Base-by-base conservation (phyloP, 2,888 invertebrate genomes). In the Hyppa rectilinea region DNA sequence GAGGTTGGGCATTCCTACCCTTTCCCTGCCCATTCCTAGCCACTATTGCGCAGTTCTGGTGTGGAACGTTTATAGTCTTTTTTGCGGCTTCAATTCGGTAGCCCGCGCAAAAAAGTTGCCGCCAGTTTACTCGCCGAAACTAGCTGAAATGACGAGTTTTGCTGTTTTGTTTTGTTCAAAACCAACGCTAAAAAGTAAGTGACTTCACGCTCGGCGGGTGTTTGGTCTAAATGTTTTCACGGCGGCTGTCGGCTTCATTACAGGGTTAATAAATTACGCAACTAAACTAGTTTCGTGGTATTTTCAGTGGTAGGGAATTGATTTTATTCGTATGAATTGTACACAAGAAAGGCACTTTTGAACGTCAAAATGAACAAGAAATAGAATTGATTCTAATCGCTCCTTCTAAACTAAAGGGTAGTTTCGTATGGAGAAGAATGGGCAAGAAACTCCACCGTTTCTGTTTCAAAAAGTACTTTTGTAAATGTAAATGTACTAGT, bases 101-200 rank as follows among this genome's bases (percentile, higher is more conserved):
- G 56, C 50, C 36, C 17, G 34, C 49, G 14, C 78, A 82, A 78
- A 78, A 78, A 78, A 78, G 71, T 78, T 1, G 71, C 71, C 43
- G 72, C 20, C 40, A 64, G 63, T 82, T 82, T 61, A 56, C 60
- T 53, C 53, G 67, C n/a, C 12, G 38, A 81, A 81, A 77, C 77
- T 82, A 78, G 31, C 52, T 63, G 71, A 43, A 70, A 64, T 78
- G n/a, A 59, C 20, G 43, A 31, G 53, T 59, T 60, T 82, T 62
- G 38, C 36, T 59, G 38, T 71, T 78, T 82, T 82, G 79, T 71
- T 81, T 58, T 58, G 64, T 40, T 29, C 43, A 17, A 78, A 78
- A 82, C 73, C 61, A 65, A 45, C 55, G 43, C 61, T 78, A 82
- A 78, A 81, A 82, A 82, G 72, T 82, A 65, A 82, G 53, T 78